Conservation (phyloP, 2,797 vertebrate genomes). For the Gymnopithys bicolor region DNA sequence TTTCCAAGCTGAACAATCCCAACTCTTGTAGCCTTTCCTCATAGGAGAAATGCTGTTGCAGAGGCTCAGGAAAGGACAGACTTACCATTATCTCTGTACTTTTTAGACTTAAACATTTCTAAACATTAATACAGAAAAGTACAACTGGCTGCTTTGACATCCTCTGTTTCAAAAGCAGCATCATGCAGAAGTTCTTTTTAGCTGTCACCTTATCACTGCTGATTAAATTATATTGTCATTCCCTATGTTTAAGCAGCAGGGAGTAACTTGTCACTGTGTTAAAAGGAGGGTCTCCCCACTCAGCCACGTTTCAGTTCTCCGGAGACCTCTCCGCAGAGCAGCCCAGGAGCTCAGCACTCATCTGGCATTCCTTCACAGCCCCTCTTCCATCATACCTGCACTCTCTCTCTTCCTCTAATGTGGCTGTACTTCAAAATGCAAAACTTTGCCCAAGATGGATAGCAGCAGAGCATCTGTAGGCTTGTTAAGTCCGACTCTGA, state of each 20-base stretch:
- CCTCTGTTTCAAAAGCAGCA: background rate
- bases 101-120: background rate
- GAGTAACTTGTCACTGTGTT: background rate
- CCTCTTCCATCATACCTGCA: background rate
- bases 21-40: background rate
- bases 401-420: background rate
- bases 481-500: constrained; percentile 10
- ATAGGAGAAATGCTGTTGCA: background rate
- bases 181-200: background rate
- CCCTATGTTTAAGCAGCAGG: background rate
- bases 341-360: background rate
- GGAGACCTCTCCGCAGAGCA: background rate
- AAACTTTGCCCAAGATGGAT: background rate
- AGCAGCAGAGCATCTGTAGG: background rate
- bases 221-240: background rate
- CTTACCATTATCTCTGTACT: background rate
- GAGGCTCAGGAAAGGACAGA: background rate
- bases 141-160: background rate
- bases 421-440: background rate
- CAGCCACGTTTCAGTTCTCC: background rate
- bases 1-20: background rate
- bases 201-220: background rate
- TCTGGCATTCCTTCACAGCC: background rate
- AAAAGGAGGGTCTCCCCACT: background rate
- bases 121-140: background rate